A percentile compares a stretch with the other conserved stretches of the same genome.
These are phyloP conservation scores for Peromyscus californicus DNA, from an alignment of 2,113 vertebrate genomes.

Conservation along the genomic window DNA sequence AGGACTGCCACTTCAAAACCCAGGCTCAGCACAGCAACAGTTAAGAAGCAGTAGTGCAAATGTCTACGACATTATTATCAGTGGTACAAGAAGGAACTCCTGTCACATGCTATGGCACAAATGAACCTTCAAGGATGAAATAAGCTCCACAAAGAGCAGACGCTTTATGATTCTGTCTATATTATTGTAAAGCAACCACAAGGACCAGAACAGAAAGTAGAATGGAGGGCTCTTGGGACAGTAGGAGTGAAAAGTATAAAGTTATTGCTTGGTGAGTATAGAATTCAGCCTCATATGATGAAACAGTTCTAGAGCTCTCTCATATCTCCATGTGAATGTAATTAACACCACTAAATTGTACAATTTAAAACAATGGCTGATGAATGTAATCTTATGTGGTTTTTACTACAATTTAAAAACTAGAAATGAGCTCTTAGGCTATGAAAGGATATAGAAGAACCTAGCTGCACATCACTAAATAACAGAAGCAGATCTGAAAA, in stretches of 20 bases:
- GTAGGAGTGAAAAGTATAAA: background rate
- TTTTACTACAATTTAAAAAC: slow-evolving; percentile 40
- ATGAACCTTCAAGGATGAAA: slow-evolving; percentile 34
- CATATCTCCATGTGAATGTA: no score
- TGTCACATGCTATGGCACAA: background rate
- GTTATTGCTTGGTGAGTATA: background rate
- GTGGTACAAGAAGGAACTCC: slow-evolving; percentile 6
- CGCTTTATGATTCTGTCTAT: background rate
- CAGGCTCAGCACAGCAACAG: background rate
- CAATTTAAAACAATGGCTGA: slow-evolving; percentile 5
- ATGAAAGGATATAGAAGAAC: slow-evolving; percentile 17
- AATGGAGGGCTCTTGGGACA: background rate
- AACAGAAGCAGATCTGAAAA: slow-evolving; percentile 41
- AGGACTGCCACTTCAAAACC: background rate
- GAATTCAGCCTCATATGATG: slow-evolving; percentile 35
- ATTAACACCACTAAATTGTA: slow-evolving; percentile 6
- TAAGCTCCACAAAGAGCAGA: background rate
- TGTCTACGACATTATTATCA: background rate
- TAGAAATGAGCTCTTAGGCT: background rate
- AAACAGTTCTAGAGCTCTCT: slow-evolving; percentile 26
- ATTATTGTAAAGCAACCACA: background rate
- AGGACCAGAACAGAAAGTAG: slow-evolving; percentile 44
- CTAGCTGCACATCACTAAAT: slow-evolving; percentile 1
- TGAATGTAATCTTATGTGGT: background rate
- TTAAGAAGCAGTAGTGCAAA: background rate